Evolutionary conservation across 2,113 vertebrate genomes (phyloP), one percentile per base, ranked within the genome.

Genomic region (Sceloporus tristichus): DNA sequence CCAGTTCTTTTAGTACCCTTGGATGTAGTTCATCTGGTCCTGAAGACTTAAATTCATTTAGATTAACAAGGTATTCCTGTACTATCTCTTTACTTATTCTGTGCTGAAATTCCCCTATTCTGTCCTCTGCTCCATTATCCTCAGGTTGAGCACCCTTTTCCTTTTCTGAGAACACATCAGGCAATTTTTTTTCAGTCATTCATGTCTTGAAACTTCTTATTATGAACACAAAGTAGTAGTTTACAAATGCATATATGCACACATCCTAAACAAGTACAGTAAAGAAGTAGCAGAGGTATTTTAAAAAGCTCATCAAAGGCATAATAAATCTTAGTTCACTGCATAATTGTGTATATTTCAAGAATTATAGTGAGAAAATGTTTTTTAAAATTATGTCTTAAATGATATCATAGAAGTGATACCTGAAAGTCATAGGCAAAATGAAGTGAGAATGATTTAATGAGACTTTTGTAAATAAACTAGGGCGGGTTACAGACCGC

Each of bases 361-460:
- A 25, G 79, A 6, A 19, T 75, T 34, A 42, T 66, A 7, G 0
- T 14, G n/a, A 27, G 48, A 27, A 5, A 21, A 77, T 84, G 2
- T 38, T 74, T 9, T 34, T 19, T 27, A 77, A 27, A 74, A 21
- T 16, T 27, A 25, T 56, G 2, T 23, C 19, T 77, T 76, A 25
- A 79, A 25, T 3, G 19, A 19, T 4, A 10, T 0, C 1, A 0
- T 13, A 66, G 8, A 0, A 14, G 21, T 4, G 0, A n/a, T 53
- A 7, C 48, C 16, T 29, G 79, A 4, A 1, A 62, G 2, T 6
- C 10, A 75, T 65, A 48, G 2, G 0, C 0, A 11, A 40, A 34
- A 9, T 54, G 40, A 42, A 48, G 68, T 73, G 19, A 19, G 1
- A 9, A 25, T 5, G 56, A 76, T 77, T 29, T 2, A 76, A 18